Percentiles rank a stretch among this genome's conserved stretches.
phyloP scores from a whole-genome alignment of 2,797 vertebrate species.

The Lates japonicus region DNA sequence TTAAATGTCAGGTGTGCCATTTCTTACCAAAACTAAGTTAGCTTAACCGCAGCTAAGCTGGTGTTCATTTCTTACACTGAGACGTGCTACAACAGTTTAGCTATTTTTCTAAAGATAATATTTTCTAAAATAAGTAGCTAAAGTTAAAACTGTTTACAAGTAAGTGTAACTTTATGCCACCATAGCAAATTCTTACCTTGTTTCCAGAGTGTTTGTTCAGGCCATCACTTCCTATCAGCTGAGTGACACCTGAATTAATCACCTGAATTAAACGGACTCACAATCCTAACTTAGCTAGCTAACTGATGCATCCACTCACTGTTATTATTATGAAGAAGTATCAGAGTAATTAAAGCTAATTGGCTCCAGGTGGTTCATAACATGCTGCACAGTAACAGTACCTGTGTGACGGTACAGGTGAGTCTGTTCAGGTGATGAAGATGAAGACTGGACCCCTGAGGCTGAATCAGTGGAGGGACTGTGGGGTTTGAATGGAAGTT shows the following conservation, averaged over 20 bases:
- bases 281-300: background rate
- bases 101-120: background rate
- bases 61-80: background rate
- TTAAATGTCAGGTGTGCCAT: background rate
- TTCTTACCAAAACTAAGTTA: constrained; percentile 36
- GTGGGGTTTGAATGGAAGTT: background rate
- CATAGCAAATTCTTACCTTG: constrained; percentile 29
- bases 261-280: background rate
- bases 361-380: constrained; percentile 32
- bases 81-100: background rate
- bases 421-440: background rate
- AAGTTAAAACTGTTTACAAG: background rate
- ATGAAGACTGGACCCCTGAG: too few species aligned
- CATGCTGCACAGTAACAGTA: background rate
- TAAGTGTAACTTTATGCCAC: background rate
- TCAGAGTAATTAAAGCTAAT: constrained; percentile 37
- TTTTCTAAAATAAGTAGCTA: background rate
- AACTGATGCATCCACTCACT: background rate
- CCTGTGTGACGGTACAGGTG: background rate
- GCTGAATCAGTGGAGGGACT: background rate
- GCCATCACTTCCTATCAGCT: background rate
- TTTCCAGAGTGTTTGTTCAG: background rate
- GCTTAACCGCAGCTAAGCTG: constrained; percentile 25
- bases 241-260: background rate
- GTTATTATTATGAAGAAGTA: background rate